Base-by-base conservation (phyloP, 2,113 vertebrate genomes). In the Rynchops niger region DNA sequence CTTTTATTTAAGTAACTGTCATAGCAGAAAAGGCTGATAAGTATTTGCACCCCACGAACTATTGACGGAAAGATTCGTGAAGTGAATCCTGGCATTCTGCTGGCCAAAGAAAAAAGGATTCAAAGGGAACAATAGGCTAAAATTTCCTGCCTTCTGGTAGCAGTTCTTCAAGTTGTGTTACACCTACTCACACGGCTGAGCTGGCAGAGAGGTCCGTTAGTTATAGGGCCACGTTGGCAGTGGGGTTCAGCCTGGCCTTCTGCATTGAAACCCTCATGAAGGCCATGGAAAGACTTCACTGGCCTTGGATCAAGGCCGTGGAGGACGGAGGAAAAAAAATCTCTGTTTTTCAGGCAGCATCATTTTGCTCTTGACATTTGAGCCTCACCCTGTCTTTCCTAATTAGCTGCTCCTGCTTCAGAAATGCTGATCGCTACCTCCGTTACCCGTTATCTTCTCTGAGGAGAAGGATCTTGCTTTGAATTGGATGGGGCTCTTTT, bases 221-320 rank as follows among this genome's bases (percentile, higher is more conserved):
- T 2, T 9, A 6, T 8, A 42, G 66, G 15, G 15, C 5, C n/a
- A 4, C 0, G 0, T 1, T n/a, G 42, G 13, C 38, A 47, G 12
- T 5, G 11, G 9, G 26, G 15, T 25, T 55, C 70, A 72, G 27
- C 6, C 55, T 32, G 40, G 12, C 15, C 19, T 50, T 66, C 49
- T 9, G 20, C 30, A 38, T 9, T 11, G 42, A 15, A 91, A 16
- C 15, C 29, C 47, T 18, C 6, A 52, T 27, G 43, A 47, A 71
- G 11, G n/a, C 49, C 62, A 1, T 1, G 58, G 76, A 49, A 79
- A 66, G 58, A 19, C 11, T 6, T 53, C 0, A 1, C 6, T 69
- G 82, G 2, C 43, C 50, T 38, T 49, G 52, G 72, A 36, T 27
- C 14, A 9, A 12, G 38, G 9, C n/a, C 3, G 1, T 16, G 59